These are phyloP conservation scores for Alectoris magna DNA, from an alignment of 2,797 vertebrate species.

Conservation along the genomic window DNA sequence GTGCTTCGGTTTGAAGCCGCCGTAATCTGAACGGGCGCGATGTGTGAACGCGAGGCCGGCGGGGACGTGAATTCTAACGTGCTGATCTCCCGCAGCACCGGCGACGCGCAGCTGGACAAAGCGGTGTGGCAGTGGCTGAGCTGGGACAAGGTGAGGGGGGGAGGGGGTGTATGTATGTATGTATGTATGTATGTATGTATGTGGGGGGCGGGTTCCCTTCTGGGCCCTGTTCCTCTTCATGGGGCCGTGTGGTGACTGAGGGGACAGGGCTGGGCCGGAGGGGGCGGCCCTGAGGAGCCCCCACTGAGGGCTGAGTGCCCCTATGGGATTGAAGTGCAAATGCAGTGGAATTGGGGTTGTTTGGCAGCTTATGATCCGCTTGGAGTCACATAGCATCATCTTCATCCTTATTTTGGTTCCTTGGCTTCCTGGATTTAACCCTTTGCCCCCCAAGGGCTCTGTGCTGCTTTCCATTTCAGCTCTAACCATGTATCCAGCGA, in stretches of 20 bases:
- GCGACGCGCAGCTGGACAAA: conserved; percentile 86
- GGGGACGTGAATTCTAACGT: conserved; percentile 87
- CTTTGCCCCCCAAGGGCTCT: accelerated
- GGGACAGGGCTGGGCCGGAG: no score
- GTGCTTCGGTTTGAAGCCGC: conserved; percentile 19
- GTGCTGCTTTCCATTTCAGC: not conserved
- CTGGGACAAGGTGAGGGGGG: conserved; percentile 88
- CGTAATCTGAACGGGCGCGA: not conserved
- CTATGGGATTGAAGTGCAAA: no score
- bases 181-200: no score
- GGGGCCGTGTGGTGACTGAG: no score
- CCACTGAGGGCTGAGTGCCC: no score
- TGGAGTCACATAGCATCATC: accelerated
- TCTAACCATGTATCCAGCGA: no score
- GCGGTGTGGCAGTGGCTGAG: conserved; percentile 86
- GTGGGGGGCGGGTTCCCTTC: no score
- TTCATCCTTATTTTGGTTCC: not conserved
- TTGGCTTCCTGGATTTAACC: not conserved
- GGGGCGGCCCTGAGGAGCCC: no score
- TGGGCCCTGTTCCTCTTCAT: no score
- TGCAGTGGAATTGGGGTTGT: no score
- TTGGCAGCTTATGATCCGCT: not conserved
- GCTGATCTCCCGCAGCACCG: conserved; percentile 75
- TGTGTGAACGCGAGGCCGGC: conserved; percentile 52
- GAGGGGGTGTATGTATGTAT: not conserved